These are phyloP conservation scores for Lates japonicus DNA, from an alignment of 2,797 vertebrate genomes.

Conservation along the genomic window DNA sequence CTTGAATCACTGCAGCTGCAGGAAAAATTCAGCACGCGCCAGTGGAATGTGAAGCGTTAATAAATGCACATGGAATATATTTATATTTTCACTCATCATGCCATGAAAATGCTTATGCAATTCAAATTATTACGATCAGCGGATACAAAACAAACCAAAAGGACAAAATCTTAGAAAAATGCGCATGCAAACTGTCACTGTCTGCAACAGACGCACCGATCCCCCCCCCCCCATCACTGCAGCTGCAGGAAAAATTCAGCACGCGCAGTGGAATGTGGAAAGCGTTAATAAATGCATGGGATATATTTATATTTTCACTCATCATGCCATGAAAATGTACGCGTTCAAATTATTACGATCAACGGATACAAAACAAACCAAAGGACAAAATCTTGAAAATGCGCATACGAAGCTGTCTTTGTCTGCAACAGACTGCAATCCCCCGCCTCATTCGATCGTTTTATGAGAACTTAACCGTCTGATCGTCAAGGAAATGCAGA, in stretches of 20 bases:
- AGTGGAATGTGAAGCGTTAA: not conserved
- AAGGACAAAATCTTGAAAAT: slow-evolving; percentile 42
- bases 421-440: slow-evolving; percentile 66
- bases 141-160: slow-evolving; percentile 3
- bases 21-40: not conserved
- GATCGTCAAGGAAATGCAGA: rapidly evolving
- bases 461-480: not conserved
- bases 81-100: not conserved
- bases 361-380: not conserved
- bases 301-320: not conserved
- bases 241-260: slow-evolving; percentile 24
- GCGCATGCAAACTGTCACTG: slow-evolving; percentile 62
- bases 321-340: not conserved
- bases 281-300: not conserved
- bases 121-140: not conserved
- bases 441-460: not conserved
- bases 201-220: slow-evolving; percentile 67
- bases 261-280: not conserved
- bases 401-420: slow-evolving; percentile 63
- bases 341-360: not conserved
- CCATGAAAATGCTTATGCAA: not conserved
- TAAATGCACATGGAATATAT: not conserved
- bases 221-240: slow-evolving; percentile 28
- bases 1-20: slow-evolving; percentile 44
- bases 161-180: slow-evolving; percentile 41